Base-by-base conservation (phyloP, 2,888 invertebrate genomes). In the Pandemis cinnamomeana region DNA sequence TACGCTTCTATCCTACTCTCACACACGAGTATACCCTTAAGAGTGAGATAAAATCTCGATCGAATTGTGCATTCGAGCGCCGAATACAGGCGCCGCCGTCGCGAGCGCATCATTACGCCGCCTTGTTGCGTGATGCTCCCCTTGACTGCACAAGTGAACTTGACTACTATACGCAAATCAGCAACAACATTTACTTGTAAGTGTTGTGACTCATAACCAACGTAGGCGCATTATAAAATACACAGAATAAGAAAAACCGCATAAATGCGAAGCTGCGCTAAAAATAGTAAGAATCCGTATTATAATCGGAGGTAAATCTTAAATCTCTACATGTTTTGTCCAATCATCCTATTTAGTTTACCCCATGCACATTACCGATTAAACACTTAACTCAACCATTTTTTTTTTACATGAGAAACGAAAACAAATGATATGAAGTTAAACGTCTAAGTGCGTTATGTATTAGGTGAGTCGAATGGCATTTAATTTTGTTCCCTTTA, bases 21-120 rank as follows among this genome's bases (percentile, higher is more conserved):
- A 20, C 20, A 3, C 15, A 20, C 55, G 7, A 15, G 20, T 8
- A 20, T 20, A 8, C 15, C 4, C 2, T 5, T 55, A 7, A 20
- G 20, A 15, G 55, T 7, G 20, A 55, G 15, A 55, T 20, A 20
- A 55, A 55, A 11, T 13, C 10, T 11, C 48, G 8, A 8, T 13
- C 4, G 13, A 36, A 36, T 20, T 11, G 48, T 13, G 4, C 48
- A 55, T 20, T 55, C 55, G 15, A 36, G 27, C 55, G 15, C 55
- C 55, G 55, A 55, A 55, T 55, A 55, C 20, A 51, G 51, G n/a
- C 51, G 51, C 58, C 51, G 51, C 58, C 3, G 27, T 6, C 5
- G 27, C 5, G 58, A 11, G 27, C 27, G 58, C 58, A 80, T 83
- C 83, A 84, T 86, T 86, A 86, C 80, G 77, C 70, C 77, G 78